Conservation (phyloP, 2,797 vertebrate genomes). For the Vespertilio murinus region DNA sequence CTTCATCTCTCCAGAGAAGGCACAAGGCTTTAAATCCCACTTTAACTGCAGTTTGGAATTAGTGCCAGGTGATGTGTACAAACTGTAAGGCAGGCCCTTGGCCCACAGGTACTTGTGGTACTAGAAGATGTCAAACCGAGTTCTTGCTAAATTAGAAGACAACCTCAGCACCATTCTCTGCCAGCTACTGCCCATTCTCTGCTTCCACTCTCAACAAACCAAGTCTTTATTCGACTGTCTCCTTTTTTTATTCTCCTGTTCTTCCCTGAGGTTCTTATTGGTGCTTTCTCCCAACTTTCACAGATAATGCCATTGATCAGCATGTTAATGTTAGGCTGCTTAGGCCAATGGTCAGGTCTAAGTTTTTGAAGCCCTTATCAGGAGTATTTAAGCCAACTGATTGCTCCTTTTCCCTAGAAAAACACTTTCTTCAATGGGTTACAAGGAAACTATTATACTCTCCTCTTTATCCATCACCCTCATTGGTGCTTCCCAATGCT, state of each 20-base stretch:
- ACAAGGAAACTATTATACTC: neutral
- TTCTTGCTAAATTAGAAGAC: neutral
- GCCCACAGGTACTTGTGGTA: neutral
- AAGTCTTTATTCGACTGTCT: neutral
- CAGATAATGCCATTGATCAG: neutral
- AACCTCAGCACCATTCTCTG: neutral
- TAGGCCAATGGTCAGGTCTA: neutral
- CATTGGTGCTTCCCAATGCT: neutral
- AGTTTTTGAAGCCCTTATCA: neutral
- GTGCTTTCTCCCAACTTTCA: neutral
- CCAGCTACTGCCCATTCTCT: neutral
- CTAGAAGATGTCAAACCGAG: neutral
- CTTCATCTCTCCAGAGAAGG: neutral
- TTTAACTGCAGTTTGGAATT: neutral
- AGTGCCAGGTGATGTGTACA: neutral
- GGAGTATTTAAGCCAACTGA: neutral
- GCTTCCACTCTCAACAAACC: neutral
- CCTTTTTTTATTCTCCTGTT: neutral
- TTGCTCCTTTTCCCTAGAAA: neutral
- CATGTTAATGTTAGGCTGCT: neutral
- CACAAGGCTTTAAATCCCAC: neutral
- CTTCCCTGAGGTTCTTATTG: neutral
- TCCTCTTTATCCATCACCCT: neutral
- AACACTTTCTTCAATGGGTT: neutral
- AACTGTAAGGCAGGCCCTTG: neutral